These are phyloP conservation scores for Cancer borealis DNA, from an alignment of 2,888 invertebrate species.

Conservation along the genomic window DNA sequence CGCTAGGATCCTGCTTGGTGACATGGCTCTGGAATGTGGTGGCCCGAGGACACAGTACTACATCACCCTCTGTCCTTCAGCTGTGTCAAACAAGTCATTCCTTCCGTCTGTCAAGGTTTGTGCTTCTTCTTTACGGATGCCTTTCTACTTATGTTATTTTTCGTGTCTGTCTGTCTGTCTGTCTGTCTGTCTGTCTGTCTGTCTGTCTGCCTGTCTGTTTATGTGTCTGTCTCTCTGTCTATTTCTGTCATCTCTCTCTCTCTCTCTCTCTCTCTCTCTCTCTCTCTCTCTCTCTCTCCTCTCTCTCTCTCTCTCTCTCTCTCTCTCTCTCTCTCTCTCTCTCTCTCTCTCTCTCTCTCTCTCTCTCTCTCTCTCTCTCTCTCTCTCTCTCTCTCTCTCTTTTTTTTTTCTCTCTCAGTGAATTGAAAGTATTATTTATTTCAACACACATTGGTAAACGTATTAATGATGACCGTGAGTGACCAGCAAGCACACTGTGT, in stretches of 20 bases:
- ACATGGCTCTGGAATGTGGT: neutral
- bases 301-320: conserved; percentile 24
- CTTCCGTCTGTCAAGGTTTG: neutral
- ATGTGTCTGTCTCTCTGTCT: neutral
- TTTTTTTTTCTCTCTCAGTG: neutral
- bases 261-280: conserved; percentile 17
- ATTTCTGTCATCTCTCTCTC: neutral
- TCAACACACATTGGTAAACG: too few relatives aligned
- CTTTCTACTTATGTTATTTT: neutral
- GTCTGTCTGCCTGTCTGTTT: neutral
- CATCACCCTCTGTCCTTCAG: neutral
- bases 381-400: conserved; percentile 32
- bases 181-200: neutral
- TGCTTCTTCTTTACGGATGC: neutral
- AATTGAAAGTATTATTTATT: too few relatives aligned
- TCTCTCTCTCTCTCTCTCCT: neutral
- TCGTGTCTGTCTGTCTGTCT: neutral
- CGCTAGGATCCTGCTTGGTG: neutral
- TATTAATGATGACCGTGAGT: too few relatives aligned
- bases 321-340: conserved; percentile 11
- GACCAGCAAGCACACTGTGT: too few relatives aligned
- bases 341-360: conserved; percentile 26
- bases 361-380: conserved; percentile 23
- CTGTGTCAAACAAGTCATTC: neutral
- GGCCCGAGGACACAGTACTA: neutral